Base-by-base conservation (phyloP, 2,888 invertebrate species). In the Lapara coniferarum region DNA sequence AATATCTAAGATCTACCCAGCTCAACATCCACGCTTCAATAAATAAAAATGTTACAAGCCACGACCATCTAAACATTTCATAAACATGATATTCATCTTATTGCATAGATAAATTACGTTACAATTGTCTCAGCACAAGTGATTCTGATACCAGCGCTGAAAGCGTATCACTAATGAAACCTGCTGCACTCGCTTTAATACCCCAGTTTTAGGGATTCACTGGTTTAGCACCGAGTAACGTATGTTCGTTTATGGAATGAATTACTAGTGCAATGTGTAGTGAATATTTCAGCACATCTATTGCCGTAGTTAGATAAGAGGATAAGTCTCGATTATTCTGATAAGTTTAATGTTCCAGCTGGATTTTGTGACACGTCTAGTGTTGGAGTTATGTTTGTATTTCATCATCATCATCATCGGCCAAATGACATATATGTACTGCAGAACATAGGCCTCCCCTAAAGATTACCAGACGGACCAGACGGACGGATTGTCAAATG, bases 231-330 rank as follows among this genome's bases (percentile, higher is more conserved):
- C 67, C 70, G 72, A 72, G 72, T 72, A 73, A 73, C 74, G 75
- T 74, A 73, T 71, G 68, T 74, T 73, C 74, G 76, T 74, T 75
- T 81, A 78, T 79, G 78, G 78, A 82, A 81, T 79, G 79, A 78
- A 79, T 78, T 76, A 77, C 75, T 71, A 69, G 69, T 67, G 70
- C 71, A 63, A 46, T 16, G 63, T 59, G 59, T 59, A 59, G 69
- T 67, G 16, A 13, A 63, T 49, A 72, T 71, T 69, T 63, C 52
- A 70, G 67, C 69, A 71, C 67, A 69, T 49, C 25, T 70, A 71
- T 72, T 72, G 19, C 19, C 37, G 14, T 37, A 55, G 55, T 55
- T 57, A 14, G 7, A 56, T 56, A 46, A 25, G 59, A 59, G 16
- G 16, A 59, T 59, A 46, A 46, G 46, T 59, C 46, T 16, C 10